Base-by-base conservation (phyloP, 1,140 invertebrate species). In the Lordiphosa clarofinis region DNA sequence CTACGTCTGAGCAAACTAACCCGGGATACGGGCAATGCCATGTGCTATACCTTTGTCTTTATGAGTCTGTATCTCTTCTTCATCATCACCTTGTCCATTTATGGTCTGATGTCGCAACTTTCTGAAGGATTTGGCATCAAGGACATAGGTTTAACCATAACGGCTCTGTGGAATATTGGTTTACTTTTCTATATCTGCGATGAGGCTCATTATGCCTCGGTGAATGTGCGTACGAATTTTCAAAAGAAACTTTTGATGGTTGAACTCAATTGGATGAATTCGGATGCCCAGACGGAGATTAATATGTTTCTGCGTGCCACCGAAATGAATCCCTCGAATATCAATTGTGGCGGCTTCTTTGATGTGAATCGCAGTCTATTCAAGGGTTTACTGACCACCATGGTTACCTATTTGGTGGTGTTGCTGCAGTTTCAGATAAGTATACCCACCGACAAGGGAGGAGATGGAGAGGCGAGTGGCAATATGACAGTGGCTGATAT, bases 391-490 rank as follows among this genome's bases (percentile, higher is more conserved):
- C 73, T 93, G 39, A 92, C 92, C 6, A 93, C 93, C 28, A 94
- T 94, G 93, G 93, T 93, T 9, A 94, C 93, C 0, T 94, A 94
- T 84, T 76, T 94, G 37, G 92, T 94, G 4, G 93, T 94, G 3
- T 68, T 94, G 37, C 87, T 94, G 24, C 93, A 94, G 78, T 94
- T 94, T 87, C 93, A 94, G 89, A 94, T 94, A 37, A 93, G 92
- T 67, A 92, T 93, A 62, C 93, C 93, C 5, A 92, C 73, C 0
- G 81, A 88, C 31, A 75, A 82, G 31, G 43, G 66, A 6, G 43
- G 63, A 6, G 68, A 66, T 15, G 43, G 47, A 1, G 70, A 70
- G 35, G 50, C 42, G 8, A 69, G 42, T 9, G 56, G 44, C 1
- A 82, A 82, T 10, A 43, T 76, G 0, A 87, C 86, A 1, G 49